Evolutionary conservation across 2,888 invertebrate genomes (phyloP).

Genomic region (Doris montereyensis): DNA sequence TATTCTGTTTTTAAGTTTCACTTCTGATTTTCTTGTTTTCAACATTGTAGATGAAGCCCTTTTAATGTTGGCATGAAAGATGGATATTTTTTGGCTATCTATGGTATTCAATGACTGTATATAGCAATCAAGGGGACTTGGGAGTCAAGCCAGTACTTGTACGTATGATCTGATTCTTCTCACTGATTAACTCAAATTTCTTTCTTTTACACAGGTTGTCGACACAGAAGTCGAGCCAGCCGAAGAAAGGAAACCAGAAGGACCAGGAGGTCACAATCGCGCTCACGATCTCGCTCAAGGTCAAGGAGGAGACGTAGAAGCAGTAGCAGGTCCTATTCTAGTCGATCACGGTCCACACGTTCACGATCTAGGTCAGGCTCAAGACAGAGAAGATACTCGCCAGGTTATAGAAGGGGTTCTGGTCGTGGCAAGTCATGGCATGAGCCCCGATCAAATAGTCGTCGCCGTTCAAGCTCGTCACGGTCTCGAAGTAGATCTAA

Average conservation of each 20-base stretch:
- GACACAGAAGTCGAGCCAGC: no score
- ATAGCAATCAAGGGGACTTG: no score
- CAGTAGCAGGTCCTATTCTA: neutral
- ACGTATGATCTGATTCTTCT: no score
- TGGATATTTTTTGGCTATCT: no score
- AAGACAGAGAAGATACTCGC: conserved; percentile 32
- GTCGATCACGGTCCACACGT: conserved; percentile 35
- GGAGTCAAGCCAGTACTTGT: no score
- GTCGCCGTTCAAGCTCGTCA: conserved; percentile 46
- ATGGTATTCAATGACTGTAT: no score
- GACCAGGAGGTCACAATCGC: neutral
- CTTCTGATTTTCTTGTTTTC: no score
- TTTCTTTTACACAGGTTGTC: no score
- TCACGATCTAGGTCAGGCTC: conserved; percentile 49
- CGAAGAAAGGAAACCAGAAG: neutral
- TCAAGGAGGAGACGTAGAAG: neutral
- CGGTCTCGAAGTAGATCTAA: conserved; percentile 43
- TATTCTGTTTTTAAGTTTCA: no score
- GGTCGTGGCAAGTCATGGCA: neutral
- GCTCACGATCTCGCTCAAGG: neutral
- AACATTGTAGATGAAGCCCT: no score
- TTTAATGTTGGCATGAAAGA: no score
- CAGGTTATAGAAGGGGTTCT: neutral
- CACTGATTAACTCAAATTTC: no score
- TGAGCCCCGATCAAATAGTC: conserved; percentile 31